These are phyloP conservation scores for Rhinolophus ferrumequinum DNA, from an alignment of 2,113 vertebrate genomes.

Conservation along the genomic window DNA sequence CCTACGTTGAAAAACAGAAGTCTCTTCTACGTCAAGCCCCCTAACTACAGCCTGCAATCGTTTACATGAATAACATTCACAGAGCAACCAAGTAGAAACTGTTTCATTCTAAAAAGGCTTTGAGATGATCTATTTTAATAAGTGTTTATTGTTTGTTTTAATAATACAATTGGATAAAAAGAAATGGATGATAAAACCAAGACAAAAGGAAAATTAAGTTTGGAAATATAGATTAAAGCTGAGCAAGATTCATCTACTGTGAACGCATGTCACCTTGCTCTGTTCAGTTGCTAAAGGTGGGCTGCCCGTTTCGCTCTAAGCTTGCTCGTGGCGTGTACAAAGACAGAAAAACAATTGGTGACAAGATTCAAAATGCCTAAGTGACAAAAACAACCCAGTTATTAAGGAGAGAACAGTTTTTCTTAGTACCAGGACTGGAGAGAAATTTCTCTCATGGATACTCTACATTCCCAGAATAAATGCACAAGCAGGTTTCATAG, in stretches of 20 bases:
- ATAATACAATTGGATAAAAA: neutral
- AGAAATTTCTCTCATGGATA: neutral
- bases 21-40: neutral
- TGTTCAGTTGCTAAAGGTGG: neutral
- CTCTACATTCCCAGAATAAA: neutral
- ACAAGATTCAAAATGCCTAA: neutral
- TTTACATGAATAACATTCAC: neutral
- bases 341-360: neutral
- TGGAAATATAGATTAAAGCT: conserved; percentile 11
- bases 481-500: neutral
- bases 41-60: neutral
- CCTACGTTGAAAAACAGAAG: neutral
- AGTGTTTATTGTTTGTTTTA: neutral
- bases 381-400: neutral
- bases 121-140: neutral
- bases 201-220: neutral
- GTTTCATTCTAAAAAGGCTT: neutral
- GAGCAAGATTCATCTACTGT: neutral
- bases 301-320: neutral
- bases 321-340: neutral
- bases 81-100: neutral
- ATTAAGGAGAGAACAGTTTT: neutral
- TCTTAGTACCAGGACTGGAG: neutral
- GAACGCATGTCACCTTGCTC: neutral
- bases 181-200: conserved; percentile 18